Percentiles rank a stretch among this genome's conserved stretches.
Evolutionary conservation across 1,140 invertebrate genomes (phyloP).

Genomic region (Drosophila tristis): DNA sequence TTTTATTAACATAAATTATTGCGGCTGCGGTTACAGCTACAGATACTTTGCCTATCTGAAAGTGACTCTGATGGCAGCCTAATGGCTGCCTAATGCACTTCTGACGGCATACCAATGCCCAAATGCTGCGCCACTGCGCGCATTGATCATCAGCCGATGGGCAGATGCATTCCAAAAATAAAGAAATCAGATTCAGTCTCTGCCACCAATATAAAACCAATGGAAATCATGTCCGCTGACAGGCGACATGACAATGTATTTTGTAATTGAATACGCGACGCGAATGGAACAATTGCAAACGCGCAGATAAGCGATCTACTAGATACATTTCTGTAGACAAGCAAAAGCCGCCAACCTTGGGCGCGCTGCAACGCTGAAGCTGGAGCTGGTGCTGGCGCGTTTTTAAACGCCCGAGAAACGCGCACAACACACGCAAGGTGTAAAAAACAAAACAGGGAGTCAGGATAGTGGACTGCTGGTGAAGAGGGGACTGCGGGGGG

Average conservation of each 20-base stretch:
- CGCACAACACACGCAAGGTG: slow-evolving; percentile 48
- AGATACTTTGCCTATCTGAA: neutral
- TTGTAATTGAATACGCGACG: slow-evolving; percentile 63
- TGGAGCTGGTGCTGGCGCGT: slow-evolving; percentile 20
- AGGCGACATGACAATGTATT: slow-evolving; percentile 63
- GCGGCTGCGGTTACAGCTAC: neutral
- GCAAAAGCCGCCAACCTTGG: slow-evolving; percentile 60
- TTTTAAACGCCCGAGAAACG: slow-evolving; percentile 58
- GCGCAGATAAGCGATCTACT: slow-evolving; percentile 25
- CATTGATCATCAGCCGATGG: slow-evolving; percentile 17
- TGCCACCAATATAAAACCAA: slow-evolving; percentile 7
- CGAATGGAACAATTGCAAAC: too few relatives aligned
- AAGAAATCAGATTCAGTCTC: slow-evolving; percentile 9
- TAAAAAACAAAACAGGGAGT: slow-evolving; percentile 60
- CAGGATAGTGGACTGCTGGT: slow-evolving; percentile 21
- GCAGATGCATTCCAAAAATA: slow-evolving; percentile 13
- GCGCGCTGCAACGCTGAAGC: neutral
- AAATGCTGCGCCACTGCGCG: slow-evolving; percentile 26
- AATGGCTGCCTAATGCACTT: slow-evolving; percentile 53
- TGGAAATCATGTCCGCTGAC: slow-evolving; percentile 40
- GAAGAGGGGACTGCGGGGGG: neutral
- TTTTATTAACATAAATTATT: slow-evolving; percentile 76
- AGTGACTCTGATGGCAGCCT: slow-evolving; percentile 50
- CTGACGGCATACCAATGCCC: slow-evolving; percentile 47
- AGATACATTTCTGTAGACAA: slow-evolving; percentile 33